These are phyloP conservation scores for Dynastes hyllus DNA, from an alignment of 2,888 invertebrate genomes.

Conservation along the genomic window DNA sequence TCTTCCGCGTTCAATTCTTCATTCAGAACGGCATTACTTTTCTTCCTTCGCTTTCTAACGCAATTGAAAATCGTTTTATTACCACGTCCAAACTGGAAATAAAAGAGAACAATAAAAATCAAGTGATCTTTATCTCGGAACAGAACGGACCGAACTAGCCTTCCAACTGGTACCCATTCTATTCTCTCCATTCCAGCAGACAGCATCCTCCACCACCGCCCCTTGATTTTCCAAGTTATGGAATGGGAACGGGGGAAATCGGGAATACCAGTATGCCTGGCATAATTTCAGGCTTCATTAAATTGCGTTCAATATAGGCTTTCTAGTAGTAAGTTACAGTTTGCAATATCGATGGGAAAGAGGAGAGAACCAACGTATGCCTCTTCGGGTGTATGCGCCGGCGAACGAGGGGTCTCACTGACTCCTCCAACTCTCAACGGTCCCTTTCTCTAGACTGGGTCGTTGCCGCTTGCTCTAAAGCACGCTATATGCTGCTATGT, in stretches of 20 bases:
- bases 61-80: background rate
- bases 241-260: background rate
- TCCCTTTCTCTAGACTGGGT: no score
- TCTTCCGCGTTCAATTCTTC: no score
- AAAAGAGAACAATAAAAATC: conserved; percentile 19
- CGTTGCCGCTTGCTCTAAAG: no score
- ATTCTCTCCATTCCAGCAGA: no score
- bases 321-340: conserved; percentile 14
- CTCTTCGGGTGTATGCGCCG: no score
- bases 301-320: conserved; percentile 9
- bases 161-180: background rate
- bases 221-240: no score
- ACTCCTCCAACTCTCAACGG: no score
- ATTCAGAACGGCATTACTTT: background rate
- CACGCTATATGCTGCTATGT: no score
- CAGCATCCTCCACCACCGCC: no score
- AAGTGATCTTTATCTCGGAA: background rate
- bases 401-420: no score
- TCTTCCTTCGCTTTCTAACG: background rate
- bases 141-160: background rate
- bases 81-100: background rate
- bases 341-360: background rate
- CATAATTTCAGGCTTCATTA: conserved; percentile 36
- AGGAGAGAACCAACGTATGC: background rate
- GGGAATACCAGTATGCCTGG: conserved; percentile 18